Base-by-base conservation (phyloP, 2,113 vertebrate species). In the Notarius lentiginosus region DNA sequence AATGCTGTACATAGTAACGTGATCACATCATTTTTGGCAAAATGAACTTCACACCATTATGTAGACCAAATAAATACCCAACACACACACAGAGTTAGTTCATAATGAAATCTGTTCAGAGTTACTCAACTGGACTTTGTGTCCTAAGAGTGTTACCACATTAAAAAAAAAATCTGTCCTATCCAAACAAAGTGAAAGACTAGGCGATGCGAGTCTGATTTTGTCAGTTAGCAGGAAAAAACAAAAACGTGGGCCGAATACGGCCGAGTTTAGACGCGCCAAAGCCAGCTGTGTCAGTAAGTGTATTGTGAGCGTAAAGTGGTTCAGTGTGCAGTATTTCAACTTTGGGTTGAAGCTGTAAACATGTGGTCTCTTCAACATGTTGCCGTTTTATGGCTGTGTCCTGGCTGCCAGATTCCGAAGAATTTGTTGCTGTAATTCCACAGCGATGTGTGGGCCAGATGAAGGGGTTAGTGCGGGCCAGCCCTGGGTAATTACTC, bases 111-210 rank as follows among this genome's bases (percentile, higher is more conserved):
- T 75, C 72, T 49, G 20, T 49, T 22, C 15, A 15, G 9, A 75
- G 22, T 76, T 51, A 51, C 73, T 51, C 73, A 76, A 76, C 20
- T 76, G 73, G 22, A 53, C 20, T 76, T n/a, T 14, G 47, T 76
- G 47, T 76, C 47, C 73, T 51, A 76, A 76, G 47, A 76, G 47
- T 76, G 73, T 51, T 76, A 51, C 73, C 73, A 76, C 73, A 76
- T 18, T 17, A 73, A 22, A 47, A 47, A 73, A 53, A 24, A 47
- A 76, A 24, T n/a, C 11, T 76, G 14, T 76, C 47, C 20, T 53
- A n/a, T 76, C 73, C 73, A 76, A n/a, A 76, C 22, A 76, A 76
- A 51, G 70, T 73, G 4, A 2, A 73, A 47, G 3, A 3, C 34
- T 72, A 72, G 73, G 22, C 9, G 5, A 47, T 4, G 10, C 8